Evolutionary conservation across 2,113 vertebrate species (phyloP).

Genomic region (Empidonax traillii): DNA sequence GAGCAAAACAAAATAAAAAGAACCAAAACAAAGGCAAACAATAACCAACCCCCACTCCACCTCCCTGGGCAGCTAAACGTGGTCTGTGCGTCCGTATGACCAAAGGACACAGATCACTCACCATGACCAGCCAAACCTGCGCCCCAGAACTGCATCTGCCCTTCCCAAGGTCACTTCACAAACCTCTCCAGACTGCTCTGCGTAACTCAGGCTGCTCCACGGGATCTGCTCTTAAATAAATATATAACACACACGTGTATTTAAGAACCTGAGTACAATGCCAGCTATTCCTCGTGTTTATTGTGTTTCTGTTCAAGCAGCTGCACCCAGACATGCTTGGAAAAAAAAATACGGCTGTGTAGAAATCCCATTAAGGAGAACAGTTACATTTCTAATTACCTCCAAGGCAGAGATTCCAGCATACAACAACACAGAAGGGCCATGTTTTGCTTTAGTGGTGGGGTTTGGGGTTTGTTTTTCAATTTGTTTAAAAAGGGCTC

Average conservation of each 20-base stretch:
- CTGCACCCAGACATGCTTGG: background rate
- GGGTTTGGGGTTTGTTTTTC: background rate
- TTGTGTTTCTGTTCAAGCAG: background rate
- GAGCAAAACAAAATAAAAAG: background rate
- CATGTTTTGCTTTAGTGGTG: background rate
- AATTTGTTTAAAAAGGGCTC: background rate
- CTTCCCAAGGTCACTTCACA: background rate
- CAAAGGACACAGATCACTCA: background rate
- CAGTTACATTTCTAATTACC: conserved; percentile 50
- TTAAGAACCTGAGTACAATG: background rate
- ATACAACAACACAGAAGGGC: background rate
- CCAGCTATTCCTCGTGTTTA: background rate
- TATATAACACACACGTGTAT: background rate
- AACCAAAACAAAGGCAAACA: background rate
- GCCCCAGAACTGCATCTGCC: background rate
- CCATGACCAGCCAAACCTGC: background rate
- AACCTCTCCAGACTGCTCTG: background rate
- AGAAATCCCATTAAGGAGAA: conserved; percentile 15
- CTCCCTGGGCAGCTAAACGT: background rate
- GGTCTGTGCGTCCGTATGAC: fast-evolving
- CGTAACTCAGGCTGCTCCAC: background rate
- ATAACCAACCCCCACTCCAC: background rate
- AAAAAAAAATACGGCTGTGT: conserved; percentile 5
- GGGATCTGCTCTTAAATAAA: background rate
- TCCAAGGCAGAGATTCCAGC: conserved; percentile 42